Percentiles rank a stretch among this genome's conserved stretches.
These are phyloP conservation scores for Botrylloides violaceus DNA, from an alignment of 23 tunicate species.

Conservation along the genomic window DNA sequence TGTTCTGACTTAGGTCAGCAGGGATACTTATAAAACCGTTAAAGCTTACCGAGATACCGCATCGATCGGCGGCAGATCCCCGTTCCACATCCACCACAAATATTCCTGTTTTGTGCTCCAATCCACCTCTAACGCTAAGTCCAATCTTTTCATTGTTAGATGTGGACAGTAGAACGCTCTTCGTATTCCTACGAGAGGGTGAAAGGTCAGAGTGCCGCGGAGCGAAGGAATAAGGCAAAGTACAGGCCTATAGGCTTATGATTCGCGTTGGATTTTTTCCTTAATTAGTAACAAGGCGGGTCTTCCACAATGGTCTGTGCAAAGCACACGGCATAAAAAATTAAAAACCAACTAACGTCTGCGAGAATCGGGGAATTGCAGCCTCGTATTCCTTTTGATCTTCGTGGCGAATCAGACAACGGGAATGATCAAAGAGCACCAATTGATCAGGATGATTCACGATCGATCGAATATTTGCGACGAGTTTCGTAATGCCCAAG, in stretches of 20 bases:
- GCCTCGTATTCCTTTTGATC: constrained; percentile 7
- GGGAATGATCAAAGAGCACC: constrained; percentile 11
- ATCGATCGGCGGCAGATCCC: constrained; percentile 20
- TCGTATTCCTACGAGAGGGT: constrained; percentile 9
- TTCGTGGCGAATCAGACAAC: constrained; percentile 20
- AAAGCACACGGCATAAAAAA: too few relatives aligned
- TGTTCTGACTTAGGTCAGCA: not conserved
- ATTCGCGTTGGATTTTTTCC: too few relatives aligned
- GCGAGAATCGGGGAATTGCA: not conserved
- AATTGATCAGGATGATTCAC: constrained; percentile 7
- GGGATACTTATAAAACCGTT: too few relatives aligned
- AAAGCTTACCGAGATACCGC: constrained; percentile 6
- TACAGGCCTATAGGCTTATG: too few relatives aligned
- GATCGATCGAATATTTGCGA: not conserved
- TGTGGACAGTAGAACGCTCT: constrained; percentile 3
- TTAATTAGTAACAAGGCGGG: too few relatives aligned
- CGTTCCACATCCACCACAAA: constrained; percentile 17
- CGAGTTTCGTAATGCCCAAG: constrained; percentile 3
- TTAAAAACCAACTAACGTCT: not conserved
- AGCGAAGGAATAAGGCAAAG: too few relatives aligned
- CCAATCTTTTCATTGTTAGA: constrained; percentile 16
- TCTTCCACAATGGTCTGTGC: too few relatives aligned
- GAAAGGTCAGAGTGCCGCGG: too few relatives aligned
- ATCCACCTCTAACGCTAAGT: constrained; percentile 15
- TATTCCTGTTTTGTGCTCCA: constrained; percentile 9